Conservation (phyloP, 2,888 invertebrate species). For the Ochropacha duplaris region DNA sequence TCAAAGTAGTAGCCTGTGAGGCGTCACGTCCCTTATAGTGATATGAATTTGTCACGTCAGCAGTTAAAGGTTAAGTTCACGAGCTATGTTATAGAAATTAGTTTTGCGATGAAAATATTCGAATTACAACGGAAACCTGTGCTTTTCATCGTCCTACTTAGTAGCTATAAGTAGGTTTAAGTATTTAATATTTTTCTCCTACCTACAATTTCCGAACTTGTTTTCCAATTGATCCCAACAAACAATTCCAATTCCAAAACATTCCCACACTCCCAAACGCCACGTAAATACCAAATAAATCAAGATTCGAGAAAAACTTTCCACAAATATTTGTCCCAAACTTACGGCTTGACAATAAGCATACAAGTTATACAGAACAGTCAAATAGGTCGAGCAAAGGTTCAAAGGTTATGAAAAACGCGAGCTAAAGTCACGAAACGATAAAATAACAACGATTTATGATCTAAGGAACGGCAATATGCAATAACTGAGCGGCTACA, state of each 20-base stretch:
- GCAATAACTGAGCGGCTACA: conserved; percentile 24
- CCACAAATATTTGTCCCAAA: background rate
- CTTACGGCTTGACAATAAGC: background rate
- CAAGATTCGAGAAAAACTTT: background rate
- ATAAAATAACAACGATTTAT: conserved; percentile 32
- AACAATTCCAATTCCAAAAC: background rate
- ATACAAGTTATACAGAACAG: background rate
- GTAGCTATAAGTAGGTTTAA: too few relatives aligned
- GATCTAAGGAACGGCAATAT: conserved; percentile 23
- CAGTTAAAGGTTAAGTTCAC: too few relatives aligned
- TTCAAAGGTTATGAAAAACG: background rate
- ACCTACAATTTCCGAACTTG: background rate
- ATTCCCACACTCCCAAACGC: background rate
- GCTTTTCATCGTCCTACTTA: too few relatives aligned
- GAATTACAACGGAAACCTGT: too few relatives aligned
- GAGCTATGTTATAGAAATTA: too few relatives aligned
- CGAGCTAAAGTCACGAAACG: conserved; percentile 23
- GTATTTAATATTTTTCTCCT: too few relatives aligned
- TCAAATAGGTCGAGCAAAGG: background rate
- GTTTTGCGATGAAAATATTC: too few relatives aligned
- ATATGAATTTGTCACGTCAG: too few relatives aligned
- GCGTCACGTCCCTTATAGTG: too few relatives aligned
- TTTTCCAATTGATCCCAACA: background rate
- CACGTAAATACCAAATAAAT: background rate
- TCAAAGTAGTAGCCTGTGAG: too few relatives aligned